These are phyloP conservation scores for Trichechus manatus DNA, from an alignment of 2,113 vertebrate species.

Conservation along the genomic window DNA sequence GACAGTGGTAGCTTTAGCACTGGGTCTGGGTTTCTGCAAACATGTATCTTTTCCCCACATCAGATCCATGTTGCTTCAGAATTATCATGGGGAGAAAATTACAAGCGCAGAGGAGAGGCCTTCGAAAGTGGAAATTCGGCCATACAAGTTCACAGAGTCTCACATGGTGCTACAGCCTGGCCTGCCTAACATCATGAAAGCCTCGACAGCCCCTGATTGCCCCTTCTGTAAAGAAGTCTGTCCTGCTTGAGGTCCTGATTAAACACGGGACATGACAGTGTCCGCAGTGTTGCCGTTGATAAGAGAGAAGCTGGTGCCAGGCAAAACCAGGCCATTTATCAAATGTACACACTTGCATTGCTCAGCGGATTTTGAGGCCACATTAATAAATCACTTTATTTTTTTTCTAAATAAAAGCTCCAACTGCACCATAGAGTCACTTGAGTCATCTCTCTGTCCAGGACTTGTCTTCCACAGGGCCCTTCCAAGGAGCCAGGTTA, in stretches of 20 bases:
- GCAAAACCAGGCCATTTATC: background rate
- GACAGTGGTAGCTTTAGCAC: background rate
- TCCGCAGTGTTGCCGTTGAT: background rate
- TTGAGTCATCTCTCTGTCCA: background rate
- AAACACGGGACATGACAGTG: background rate
- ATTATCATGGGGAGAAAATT: no score
- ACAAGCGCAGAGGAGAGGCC: no score
- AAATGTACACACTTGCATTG: background rate
- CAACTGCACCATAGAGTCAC: background rate
- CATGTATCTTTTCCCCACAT: rapidly evolving
- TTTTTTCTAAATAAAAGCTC: background rate
- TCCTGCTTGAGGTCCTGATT: slow-evolving; percentile 12
- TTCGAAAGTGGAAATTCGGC: background rate
- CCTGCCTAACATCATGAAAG: background rate
- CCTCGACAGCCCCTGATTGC: background rate
- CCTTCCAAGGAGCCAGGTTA: slow-evolving; percentile 46
- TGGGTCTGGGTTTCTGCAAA: background rate
- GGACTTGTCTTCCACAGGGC: background rate
- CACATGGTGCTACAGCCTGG: no score
- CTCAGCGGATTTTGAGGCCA: slow-evolving; percentile 19
- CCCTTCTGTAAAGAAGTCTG: background rate
- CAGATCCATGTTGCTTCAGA: background rate
- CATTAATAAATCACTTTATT: slow-evolving; percentile 51
- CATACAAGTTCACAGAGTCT: rapidly evolving
- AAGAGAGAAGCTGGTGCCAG: background rate